phyloP scores from a whole-genome alignment of 2,888 invertebrate genomes.

The Andrena chrysosceles region DNA sequence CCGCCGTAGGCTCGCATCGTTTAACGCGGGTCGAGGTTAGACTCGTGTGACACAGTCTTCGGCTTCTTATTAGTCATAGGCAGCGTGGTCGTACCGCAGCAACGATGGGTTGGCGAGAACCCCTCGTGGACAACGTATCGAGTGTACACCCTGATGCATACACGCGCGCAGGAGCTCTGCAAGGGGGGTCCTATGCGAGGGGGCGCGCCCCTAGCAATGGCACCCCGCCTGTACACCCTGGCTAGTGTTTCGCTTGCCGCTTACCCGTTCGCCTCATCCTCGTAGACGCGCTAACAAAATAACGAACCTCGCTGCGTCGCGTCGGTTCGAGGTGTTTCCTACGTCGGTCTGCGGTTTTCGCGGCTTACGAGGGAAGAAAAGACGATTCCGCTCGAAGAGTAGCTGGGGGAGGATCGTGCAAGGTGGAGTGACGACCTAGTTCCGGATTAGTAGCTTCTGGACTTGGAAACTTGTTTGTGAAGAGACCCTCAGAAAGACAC shows the following conservation, averaged over 20 bases:
- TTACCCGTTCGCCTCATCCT: slow-evolving; percentile 73
- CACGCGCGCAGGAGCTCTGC: slow-evolving; percentile 52
- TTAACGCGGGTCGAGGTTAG: slow-evolving; percentile 55
- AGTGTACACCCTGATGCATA: slow-evolving; percentile 65
- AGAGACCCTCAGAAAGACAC: not conserved
- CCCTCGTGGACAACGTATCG: slow-evolving; percentile 76
- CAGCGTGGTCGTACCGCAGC: slow-evolving; percentile 56
- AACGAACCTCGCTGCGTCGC: slow-evolving; percentile 13
- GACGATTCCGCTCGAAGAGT: not conserved
- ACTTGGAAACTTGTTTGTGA: not conserved
- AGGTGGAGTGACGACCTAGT: not conserved
- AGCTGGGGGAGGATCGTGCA: not conserved
- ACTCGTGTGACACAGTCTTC: slow-evolving; percentile 70
- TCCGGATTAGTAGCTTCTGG: not conserved
- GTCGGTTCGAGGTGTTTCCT: not conserved
- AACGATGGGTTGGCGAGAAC: slow-evolving; percentile 72
- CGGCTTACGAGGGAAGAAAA: not conserved
- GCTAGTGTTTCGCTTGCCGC: slow-evolving; percentile 79
- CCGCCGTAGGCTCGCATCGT: slow-evolving; percentile 58
- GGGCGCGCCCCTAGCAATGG: slow-evolving; percentile 79
- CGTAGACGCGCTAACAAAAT: slow-evolving; percentile 53
- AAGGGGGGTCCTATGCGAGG: slow-evolving; percentile 70
- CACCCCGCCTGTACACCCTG: slow-evolving; percentile 68
- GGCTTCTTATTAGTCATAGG: slow-evolving; percentile 73
- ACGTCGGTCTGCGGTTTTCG: not conserved